These are phyloP conservation scores for Lagria hirta DNA, from an alignment of 2,888 invertebrate genomes.

Conservation along the genomic window DNA sequence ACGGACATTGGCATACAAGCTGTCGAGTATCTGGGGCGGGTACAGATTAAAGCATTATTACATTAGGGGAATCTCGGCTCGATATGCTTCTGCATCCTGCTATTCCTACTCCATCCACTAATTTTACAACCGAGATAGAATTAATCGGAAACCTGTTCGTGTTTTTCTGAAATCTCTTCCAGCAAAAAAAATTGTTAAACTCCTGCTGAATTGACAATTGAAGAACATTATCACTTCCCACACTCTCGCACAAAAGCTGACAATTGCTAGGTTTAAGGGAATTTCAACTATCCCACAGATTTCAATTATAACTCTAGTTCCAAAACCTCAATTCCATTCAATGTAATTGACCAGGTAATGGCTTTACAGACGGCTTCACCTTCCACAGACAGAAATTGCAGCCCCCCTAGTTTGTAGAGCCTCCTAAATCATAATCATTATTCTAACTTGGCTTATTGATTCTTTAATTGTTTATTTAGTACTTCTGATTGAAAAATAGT, in stretches of 20 bases:
- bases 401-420: constrained; percentile 47
- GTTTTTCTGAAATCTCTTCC: constrained; percentile 11
- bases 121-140: constrained; percentile 11
- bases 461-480: too few species aligned
- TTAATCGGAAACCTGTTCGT: constrained; percentile 2
- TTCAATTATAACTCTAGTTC: constrained; percentile 55
- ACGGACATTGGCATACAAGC: constrained; percentile 48
- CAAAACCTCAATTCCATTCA: constrained; percentile 54
- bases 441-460: too few species aligned
- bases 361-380: constrained; percentile 53
- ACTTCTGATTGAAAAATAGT: too few species aligned
- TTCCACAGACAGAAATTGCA: constrained; percentile 49
- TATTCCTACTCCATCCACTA: constrained; percentile 30
- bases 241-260: constrained; percentile 45
- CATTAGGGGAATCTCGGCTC: constrained; percentile 47
- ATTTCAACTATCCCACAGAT: constrained; percentile 54
- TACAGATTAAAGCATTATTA: constrained; percentile 50
- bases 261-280: constrained; percentile 55
- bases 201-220: constrained; percentile 28
- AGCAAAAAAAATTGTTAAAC: constrained; percentile 10
- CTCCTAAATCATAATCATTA: constrained; percentile 49
- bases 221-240: constrained; percentile 33
- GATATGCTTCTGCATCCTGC: constrained; percentile 35
- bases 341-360: constrained; percentile 56
- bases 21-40: constrained; percentile 44